Evolutionary conservation across 1,140 invertebrate species (phyloP).

Genomic region (Drosophila mayri): DNA sequence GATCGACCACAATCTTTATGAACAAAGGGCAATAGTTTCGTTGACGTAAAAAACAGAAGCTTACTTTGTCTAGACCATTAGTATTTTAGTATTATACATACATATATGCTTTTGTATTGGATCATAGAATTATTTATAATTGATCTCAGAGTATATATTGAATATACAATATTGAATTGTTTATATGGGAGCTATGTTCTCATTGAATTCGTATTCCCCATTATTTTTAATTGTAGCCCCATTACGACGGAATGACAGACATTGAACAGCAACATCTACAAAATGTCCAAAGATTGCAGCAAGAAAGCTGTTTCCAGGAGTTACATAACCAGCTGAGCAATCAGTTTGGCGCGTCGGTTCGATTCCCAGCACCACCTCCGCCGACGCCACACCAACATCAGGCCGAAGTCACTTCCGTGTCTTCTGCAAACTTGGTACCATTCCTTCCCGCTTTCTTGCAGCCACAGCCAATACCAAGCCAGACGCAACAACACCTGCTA

Average conservation of each 20-base stretch:
- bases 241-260: slow-evolving; percentile 72
- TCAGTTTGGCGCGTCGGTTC: slow-evolving; percentile 41
- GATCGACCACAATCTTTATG: too few species aligned
- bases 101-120: too few species aligned
- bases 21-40: too few species aligned
- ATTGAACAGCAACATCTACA: slow-evolving; percentile 69
- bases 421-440: slow-evolving; percentile 55
- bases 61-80: too few species aligned
- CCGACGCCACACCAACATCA: slow-evolving; percentile 42
- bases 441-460: slow-evolving; percentile 72
- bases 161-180: too few species aligned
- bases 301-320: slow-evolving; percentile 68
- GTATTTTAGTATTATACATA: too few species aligned
- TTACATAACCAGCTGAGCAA: slow-evolving; percentile 66
- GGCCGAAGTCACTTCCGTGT: slow-evolving; percentile 4
- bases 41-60: too few species aligned
- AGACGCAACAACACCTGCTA: slow-evolving; percentile 51
- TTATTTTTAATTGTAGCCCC: slow-evolving; percentile 44
- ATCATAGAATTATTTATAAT: too few species aligned
- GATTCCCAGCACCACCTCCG: slow-evolving; percentile 34
- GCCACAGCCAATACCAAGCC: slow-evolving; percentile 41
- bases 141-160: too few species aligned
- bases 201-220: background rate
- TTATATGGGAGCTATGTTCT: too few species aligned
- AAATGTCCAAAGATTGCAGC: slow-evolving; percentile 62